Base-by-base conservation (phyloP, 2,888 invertebrate genomes). In the Panzeria rudis region DNA sequence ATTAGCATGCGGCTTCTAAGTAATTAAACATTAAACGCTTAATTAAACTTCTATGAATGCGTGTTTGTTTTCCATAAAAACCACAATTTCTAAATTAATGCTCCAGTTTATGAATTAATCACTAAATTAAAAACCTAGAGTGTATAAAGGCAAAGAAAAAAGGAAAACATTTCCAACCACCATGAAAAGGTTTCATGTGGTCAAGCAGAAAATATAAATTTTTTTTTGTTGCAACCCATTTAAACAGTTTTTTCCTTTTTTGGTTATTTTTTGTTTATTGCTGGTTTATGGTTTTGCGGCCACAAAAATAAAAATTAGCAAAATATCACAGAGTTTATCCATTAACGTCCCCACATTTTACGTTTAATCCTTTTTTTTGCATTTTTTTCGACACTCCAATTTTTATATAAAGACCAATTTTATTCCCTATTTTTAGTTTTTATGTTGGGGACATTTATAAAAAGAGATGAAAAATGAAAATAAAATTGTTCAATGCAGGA, bases 161-260 rank as follows among this genome's bases (percentile, higher is more conserved):
- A 0, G 13, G 23, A 29, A 38, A 69, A 25, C 11, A 64, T 35
- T 56, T 13, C 32, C 50, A 83, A 29, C 64, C 71, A 77, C 56
- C 64, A 64, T 71, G 29, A 76, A 76, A 76, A 47, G 71, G 76
- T 69, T 82, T 71, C 62, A 76, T 83, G 76, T 77, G 76, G 76
- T 71, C 82, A 83, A 59, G 76, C 64, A 71, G 44, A 83, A 83
- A 69, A 62, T 23, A 69, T 20, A 54, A n/a, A 44, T 32, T 59
- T 61, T 64, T 44, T 38, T 69, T 71, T 35, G 32, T 23, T 38
- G 25, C 35, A 2, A 11, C 20, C 17, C 23, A 64, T 69, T 52
- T 17, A 44, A 54, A 50, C 29, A 47, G 9, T 50, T 66, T 41
- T 73, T 50, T 71, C 29, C 8, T 29, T n/a, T n/a, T n/a, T n/a